Evolutionary conservation across 2,888 invertebrate genomes (phyloP), one percentile per base, ranked within the genome.

Genomic region (Ectropis crepuscularia): DNA sequence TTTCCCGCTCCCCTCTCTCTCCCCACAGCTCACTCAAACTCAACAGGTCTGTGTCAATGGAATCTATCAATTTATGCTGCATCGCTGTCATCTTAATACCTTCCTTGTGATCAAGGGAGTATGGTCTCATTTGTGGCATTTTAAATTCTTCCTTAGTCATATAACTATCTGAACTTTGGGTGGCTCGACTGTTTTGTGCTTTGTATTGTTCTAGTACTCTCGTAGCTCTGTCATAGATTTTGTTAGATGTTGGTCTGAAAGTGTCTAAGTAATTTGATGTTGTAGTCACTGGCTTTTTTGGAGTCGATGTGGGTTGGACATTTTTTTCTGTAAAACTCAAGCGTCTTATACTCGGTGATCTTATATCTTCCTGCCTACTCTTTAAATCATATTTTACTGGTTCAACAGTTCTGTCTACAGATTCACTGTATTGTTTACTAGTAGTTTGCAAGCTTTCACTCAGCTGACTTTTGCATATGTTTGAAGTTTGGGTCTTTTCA

Each of bases 21-120:
- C 93, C 94, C 96, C 96, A 96, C 57, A 96, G 88, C 74, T 95
- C 95, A 47, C 95, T 94, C 65, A 96, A 90, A 74, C 95, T 93
- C 67, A 93, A 76, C 67, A 93, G 73, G 68, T 92, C 93, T 28
- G 91, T 90, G 63, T 92, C 91, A 62, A 92, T 86, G 5, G 89
- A 84, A 51, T 91, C 88, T 54, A 89, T 74, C 37, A 79, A 75
- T 55, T 85, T 89, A 69, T 80, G 80, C 59, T 83, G 84, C 55
- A 85, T 63, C 6, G 76, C 70, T 8, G 76, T 48, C 61, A 63
- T 65, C 10, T 80, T 85, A 38, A 75, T 72, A 53, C 74, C 76
- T 28, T 89, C 87, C 37, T 77, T 85, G 66, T 75, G 81, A 0
- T 86, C 85, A 47, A 72, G 71, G 9, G 51, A 67, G 69, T 83